Conservation (phyloP, 2,797 vertebrate species). For the Ambastaia sidthimunki region DNA sequence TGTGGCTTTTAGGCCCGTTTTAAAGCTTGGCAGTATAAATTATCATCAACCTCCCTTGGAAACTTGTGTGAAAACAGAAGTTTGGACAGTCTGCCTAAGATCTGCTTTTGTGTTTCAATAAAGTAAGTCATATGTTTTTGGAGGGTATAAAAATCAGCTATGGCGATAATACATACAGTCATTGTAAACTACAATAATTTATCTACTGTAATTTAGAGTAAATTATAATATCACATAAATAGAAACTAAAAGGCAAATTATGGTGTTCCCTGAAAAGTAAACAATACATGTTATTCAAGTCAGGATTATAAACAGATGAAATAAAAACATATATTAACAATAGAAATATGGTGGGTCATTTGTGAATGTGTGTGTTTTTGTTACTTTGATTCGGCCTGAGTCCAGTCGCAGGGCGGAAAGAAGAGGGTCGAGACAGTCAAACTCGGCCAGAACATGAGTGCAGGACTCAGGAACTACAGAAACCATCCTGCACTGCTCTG, state of each 20-base stretch:
- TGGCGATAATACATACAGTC: not conserved
- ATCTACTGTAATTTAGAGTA: too few species aligned
- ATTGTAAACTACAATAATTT: too few species aligned
- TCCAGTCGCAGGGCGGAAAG: slow-evolving; percentile 92
- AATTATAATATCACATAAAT: not conserved
- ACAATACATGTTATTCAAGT: not conserved
- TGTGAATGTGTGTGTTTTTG: too few species aligned
- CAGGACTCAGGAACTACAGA: slow-evolving; percentile 82
- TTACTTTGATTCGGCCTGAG: slow-evolving; percentile 91
- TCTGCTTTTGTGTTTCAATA: too few species aligned
- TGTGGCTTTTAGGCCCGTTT: too few species aligned
- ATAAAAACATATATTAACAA: not conserved
- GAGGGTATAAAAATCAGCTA: not conserved
- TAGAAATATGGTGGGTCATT: too few species aligned
- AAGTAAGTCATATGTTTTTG: too few species aligned
- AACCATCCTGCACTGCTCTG: slow-evolving; percentile 59
- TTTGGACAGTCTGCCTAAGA: too few species aligned
- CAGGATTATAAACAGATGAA: too few species aligned
- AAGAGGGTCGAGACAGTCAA: slow-evolving; percentile 89
- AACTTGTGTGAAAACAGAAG: too few species aligned
- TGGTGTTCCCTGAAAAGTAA: not conserved
- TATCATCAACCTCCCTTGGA: too few species aligned
- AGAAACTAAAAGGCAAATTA: not conserved
- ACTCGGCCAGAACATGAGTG: slow-evolving; percentile 89
- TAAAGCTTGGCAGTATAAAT: too few species aligned